Percentiles rank a stretch among this genome's conserved stretches.
Conservation (phyloP, 2,888 invertebrate genomes). For the Pachliopta kotzebuea region DNA sequence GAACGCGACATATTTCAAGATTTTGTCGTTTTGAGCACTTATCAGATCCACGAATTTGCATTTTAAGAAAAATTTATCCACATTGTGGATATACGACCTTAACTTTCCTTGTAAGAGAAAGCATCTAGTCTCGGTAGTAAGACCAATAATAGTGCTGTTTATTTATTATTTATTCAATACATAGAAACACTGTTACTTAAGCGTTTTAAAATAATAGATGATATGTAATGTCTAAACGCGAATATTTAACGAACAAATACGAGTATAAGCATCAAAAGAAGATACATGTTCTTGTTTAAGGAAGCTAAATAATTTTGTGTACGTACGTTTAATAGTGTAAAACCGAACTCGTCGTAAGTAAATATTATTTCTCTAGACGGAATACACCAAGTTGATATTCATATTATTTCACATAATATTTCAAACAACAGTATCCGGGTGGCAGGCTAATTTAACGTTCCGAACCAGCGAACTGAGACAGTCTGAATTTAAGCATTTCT, state of each 20-base stretch:
- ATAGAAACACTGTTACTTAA: no score
- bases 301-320: constrained; percentile 2
- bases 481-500: constrained; percentile 61
- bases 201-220: no score
- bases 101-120: no score
- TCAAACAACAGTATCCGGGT: constrained; percentile 55
- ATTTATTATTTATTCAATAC: no score
- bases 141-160: no score
- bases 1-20: no score
- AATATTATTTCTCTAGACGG: constrained; percentile 13
- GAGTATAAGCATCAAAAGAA: not conserved
- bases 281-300: constrained; percentile 1
- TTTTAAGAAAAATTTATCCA: no score
- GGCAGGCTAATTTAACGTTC: constrained; percentile 66
- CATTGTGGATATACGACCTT: no score
- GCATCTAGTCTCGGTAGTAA: no score
- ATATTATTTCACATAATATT: constrained; percentile 57
- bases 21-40: no score
- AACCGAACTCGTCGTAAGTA: constrained; percentile 1
- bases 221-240: not conserved
- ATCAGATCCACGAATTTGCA: no score
- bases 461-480: constrained; percentile 50
- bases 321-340: constrained; percentile 4
- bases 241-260: not conserved
- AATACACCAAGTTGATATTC: constrained; percentile 41